Evolutionary conservation across 2,113 vertebrate species (phyloP).

Genomic region (Psammodynastes pulverulentus): DNA sequence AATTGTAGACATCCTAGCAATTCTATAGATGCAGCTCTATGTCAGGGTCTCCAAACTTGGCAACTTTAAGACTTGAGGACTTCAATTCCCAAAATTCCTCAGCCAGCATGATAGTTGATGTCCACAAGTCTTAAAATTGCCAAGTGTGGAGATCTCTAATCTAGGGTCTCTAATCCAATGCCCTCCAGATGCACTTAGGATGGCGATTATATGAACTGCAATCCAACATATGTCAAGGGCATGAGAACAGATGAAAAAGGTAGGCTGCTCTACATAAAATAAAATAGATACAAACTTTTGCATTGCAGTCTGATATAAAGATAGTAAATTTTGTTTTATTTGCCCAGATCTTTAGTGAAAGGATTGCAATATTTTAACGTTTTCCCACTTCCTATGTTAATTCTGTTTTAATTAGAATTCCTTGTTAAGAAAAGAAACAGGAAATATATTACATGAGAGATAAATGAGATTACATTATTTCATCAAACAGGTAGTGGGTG

Average conservation of each 20-base stretch:
- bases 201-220: background rate
- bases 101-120: background rate
- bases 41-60: background rate
- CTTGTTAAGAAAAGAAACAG: background rate
- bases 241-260: background rate
- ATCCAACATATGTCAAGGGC: background rate
- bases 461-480: background rate
- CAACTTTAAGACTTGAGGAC: background rate
- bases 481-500: no score
- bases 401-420: background rate
- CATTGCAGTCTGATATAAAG: background rate
- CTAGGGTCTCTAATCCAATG: background rate
- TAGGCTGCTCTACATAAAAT: background rate
- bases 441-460: background rate
- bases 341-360: background rate
- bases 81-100: background rate
- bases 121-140: background rate
- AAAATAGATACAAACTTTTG: background rate
- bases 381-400: background rate
- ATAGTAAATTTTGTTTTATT: background rate
- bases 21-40: background rate
- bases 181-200: background rate
- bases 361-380: background rate
- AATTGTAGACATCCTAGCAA: background rate
- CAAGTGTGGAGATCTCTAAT: background rate